A percentile compares a stretch with the other conserved stretches of the same genome.
Conservation (phyloP, 1,140 invertebrate genomes). For the Drosophila navojoa region DNA sequence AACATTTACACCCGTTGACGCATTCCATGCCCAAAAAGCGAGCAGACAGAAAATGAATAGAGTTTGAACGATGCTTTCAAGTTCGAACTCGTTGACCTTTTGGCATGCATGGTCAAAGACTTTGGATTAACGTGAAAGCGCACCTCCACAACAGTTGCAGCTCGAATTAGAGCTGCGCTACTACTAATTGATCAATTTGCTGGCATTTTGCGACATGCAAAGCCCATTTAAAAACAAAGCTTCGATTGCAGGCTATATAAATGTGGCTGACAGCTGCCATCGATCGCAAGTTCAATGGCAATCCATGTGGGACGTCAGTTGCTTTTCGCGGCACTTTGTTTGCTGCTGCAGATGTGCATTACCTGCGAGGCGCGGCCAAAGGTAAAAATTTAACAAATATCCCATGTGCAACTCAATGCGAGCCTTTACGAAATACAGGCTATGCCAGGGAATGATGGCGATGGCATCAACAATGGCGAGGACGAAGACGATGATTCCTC, state of each 20-base stretch:
- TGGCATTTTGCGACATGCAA: slow-evolving; percentile 62
- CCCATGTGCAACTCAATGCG: background rate
- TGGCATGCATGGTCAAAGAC: slow-evolving; percentile 36
- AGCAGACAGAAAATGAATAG: slow-evolving; percentile 10
- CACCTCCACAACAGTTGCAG: slow-evolving; percentile 8
- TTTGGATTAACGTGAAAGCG: slow-evolving; percentile 13
- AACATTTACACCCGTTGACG: slow-evolving; percentile 56
- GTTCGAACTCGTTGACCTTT: slow-evolving; percentile 27
- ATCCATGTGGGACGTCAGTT: slow-evolving; percentile 52
- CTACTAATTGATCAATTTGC: slow-evolving; percentile 65
- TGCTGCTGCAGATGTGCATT: slow-evolving; percentile 46
- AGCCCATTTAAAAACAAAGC: slow-evolving; percentile 44
- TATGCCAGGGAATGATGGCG: slow-evolving; percentile 2
- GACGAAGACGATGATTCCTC: slow-evolving; percentile 70
- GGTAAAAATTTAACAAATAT: slow-evolving; percentile 28
- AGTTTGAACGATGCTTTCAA: slow-evolving; percentile 18
- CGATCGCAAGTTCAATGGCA: slow-evolving; percentile 43
- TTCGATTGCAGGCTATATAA: slow-evolving; percentile 51
- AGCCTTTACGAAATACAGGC: slow-evolving; percentile 16
- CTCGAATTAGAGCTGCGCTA: slow-evolving; percentile 10
- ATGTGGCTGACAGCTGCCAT: slow-evolving; percentile 21
- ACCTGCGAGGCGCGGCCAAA: slow-evolving; percentile 57
- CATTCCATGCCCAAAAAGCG: slow-evolving; percentile 65
- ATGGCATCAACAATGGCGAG: slow-evolving; percentile 12
- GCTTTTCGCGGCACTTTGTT: slow-evolving; percentile 37